phyloP scores from a whole-genome alignment of 2,113 vertebrate species.

The Hiodon alosoides region DNA sequence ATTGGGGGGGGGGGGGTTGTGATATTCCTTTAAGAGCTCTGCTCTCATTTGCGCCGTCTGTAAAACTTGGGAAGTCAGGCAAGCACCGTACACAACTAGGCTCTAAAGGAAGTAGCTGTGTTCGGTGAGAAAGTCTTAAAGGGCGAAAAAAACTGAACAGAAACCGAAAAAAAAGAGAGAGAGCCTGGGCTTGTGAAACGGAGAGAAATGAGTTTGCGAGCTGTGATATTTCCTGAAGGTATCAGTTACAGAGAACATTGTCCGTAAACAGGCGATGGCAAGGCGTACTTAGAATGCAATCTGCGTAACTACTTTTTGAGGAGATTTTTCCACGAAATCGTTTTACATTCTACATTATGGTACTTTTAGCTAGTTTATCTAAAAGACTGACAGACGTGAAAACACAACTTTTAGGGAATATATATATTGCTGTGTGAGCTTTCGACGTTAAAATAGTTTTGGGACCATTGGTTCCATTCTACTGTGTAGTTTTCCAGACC shows the following conservation, averaged over 20 bases:
- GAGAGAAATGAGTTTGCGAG: not conserved
- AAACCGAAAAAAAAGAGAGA: not conserved
- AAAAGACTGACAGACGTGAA: not conserved
- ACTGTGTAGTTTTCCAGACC: not conserved
- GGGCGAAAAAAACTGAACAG: not conserved
- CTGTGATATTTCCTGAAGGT: not conserved
- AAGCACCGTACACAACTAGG: slow-evolving; percentile 51
- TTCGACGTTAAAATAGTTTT: not conserved
- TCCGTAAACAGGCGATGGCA: not conserved
- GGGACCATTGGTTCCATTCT: slow-evolving; percentile 2
- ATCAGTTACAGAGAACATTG: not conserved
- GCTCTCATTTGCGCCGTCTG: slow-evolving; percentile 41
- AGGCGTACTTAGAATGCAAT: not conserved
- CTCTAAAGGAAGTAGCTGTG: slow-evolving; percentile 78
- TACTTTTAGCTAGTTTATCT: not conserved
- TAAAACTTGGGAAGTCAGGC: slow-evolving; percentile 17
- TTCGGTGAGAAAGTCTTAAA: slow-evolving; percentile 42
- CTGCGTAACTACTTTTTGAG: not conserved
- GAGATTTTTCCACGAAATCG: not conserved
- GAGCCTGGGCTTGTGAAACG: not conserved
- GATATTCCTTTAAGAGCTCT: slow-evolving; percentile 74
- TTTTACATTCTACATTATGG: slow-evolving; percentile 7
- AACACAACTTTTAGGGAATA: not conserved
- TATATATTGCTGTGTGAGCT: slow-evolving; percentile 2
- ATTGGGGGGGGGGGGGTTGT: slow-evolving; percentile 28